Evolutionary conservation across 2,113 vertebrate genomes (phyloP).

Genomic region (Nettapus auritus): DNA sequence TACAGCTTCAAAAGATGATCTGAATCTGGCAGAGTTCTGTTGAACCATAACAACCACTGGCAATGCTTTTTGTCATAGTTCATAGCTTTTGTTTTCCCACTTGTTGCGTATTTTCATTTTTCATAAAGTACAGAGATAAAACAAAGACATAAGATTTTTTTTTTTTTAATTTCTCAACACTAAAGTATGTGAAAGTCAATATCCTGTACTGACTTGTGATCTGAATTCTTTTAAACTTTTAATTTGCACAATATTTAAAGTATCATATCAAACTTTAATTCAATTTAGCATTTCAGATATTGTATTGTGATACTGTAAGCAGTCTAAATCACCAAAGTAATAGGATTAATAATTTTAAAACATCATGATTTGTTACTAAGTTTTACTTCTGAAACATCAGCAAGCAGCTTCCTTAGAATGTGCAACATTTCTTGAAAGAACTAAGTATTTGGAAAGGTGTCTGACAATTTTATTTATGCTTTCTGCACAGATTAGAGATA

Average conservation of each 20-base stretch:
- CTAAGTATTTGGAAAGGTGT: background rate
- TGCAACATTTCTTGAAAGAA: conserved; percentile 9
- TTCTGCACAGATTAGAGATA: background rate
- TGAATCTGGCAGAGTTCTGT: background rate
- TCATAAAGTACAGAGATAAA: background rate
- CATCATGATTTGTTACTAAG: background rate
- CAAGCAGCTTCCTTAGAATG: conserved; percentile 21
- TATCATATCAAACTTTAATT: background rate
- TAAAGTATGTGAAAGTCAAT: background rate
- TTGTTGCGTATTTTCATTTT: background rate
- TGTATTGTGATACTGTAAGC: background rate
- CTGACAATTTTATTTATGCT: background rate
- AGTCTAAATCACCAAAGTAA: background rate
- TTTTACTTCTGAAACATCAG: conserved; percentile 39
- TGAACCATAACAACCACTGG: background rate
- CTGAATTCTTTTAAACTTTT: background rate
- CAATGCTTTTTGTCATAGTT: background rate
- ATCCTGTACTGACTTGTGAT: background rate
- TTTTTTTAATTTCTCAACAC: background rate
- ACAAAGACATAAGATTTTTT: background rate
- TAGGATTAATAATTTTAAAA: background rate
- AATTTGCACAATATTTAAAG: background rate
- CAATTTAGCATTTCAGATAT: background rate
- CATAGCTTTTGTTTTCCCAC: background rate
- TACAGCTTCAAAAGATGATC: background rate